These are phyloP conservation scores for Perdita meconis DNA, from an alignment of 2,888 invertebrate species.

Conservation along the genomic window DNA sequence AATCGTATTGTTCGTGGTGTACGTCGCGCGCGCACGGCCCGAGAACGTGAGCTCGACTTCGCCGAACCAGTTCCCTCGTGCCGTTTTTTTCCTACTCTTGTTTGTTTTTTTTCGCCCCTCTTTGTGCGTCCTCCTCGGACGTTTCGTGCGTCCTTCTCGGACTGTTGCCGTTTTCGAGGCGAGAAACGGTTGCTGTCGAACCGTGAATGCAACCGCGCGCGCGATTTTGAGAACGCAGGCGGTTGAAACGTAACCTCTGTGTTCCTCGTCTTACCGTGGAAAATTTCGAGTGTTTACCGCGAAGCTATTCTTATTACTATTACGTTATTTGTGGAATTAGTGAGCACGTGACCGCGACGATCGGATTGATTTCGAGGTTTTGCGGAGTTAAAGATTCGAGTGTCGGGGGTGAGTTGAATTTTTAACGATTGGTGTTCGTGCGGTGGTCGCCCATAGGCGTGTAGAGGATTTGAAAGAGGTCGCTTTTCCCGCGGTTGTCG, in stretches of 20 bases:
- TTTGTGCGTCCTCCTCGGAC: constrained; percentile 59
- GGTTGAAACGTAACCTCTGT: background rate
- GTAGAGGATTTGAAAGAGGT: background rate
- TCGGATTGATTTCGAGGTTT: no score
- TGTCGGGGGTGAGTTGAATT: no score
- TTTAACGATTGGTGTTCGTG: no score
- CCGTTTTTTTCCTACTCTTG: constrained; percentile 48
- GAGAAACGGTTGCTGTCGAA: constrained; percentile 39
- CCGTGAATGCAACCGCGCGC: constrained; percentile 24
- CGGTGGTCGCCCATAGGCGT: no score
- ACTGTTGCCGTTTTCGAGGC: constrained; percentile 62
- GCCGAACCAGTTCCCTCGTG: constrained; percentile 69
- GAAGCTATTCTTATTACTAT: no score
- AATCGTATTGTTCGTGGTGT: constrained; percentile 72
- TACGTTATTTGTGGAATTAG: no score
- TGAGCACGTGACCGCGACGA: no score
- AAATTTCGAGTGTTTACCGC: background rate
- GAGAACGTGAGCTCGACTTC: constrained; percentile 65
- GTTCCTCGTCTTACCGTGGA: no score
- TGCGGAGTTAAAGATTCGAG: no score
- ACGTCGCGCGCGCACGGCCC: constrained; percentile 51
- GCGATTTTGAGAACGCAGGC: constrained; percentile 29
- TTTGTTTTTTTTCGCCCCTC: no score
- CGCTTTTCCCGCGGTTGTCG: constrained; percentile 4
- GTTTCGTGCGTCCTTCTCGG: no score